Evolutionary conservation across 2,888 invertebrate genomes (phyloP).

Genomic region (Agrochola lychnidis): DNA sequence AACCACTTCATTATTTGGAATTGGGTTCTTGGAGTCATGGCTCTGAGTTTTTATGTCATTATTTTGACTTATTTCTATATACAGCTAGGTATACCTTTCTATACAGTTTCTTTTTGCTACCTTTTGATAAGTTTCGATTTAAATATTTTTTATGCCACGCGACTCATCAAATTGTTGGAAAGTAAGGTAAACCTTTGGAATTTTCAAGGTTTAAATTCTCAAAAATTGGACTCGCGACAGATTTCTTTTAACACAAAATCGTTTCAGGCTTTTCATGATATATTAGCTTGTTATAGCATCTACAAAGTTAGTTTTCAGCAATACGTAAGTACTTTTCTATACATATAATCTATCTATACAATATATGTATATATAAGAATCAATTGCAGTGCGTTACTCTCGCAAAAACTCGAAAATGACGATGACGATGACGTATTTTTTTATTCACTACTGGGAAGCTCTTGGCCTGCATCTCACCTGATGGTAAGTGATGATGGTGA

Average conservation of each 20-base stretch:
- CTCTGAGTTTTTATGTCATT: background rate
- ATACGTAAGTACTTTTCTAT: slow-evolving; percentile 4
- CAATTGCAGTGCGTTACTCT: too few species aligned
- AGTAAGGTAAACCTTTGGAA: slow-evolving; percentile 19
- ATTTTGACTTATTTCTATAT: background rate
- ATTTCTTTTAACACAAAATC: background rate
- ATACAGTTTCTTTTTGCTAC: background rate
- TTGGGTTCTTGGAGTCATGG: slow-evolving; percentile 23
- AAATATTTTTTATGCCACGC: slow-evolving; percentile 10
- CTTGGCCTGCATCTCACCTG: too few species aligned
- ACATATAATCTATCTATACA: background rate
- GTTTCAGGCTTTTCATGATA: slow-evolving; percentile 28
- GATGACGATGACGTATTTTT: too few species aligned
- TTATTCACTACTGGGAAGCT: too few species aligned
- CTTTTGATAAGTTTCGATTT: slow-evolving; percentile 18
- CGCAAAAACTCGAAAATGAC: too few species aligned
- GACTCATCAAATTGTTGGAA: slow-evolving; percentile 9
- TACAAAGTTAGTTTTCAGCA: slow-evolving; percentile 22
- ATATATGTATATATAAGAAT: too few species aligned
- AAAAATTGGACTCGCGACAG: background rate
- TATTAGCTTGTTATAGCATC: slow-evolving; percentile 34
- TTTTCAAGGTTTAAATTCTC: background rate
- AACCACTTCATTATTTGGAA: slow-evolving; percentile 10
- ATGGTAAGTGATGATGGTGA: too few species aligned
- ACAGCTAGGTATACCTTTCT: background rate